These are phyloP conservation scores for Oxyruncus cristatus DNA, from an alignment of 2,113 vertebrate genomes.

Conservation along the genomic window DNA sequence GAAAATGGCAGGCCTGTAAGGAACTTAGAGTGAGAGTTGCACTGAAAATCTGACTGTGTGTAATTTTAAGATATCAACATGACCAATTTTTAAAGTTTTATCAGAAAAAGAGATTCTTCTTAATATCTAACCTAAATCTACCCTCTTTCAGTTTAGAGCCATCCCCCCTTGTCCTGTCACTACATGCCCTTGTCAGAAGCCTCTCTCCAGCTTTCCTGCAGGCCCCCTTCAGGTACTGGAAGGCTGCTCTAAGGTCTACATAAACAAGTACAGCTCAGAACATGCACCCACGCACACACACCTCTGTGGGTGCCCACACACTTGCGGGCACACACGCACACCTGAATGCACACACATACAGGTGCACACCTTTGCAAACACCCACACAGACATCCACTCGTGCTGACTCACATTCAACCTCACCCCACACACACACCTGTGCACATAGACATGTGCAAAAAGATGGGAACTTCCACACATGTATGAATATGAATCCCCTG, in stretches of 20 bases:
- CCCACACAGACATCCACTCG: neutral
- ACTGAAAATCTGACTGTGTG: neutral
- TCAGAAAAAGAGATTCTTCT: neutral
- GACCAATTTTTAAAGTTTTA: neutral
- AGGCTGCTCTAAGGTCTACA: neutral
- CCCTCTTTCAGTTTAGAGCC: neutral
- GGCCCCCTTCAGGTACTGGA: neutral
- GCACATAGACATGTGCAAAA: neutral
- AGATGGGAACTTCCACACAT: rapidly evolving
- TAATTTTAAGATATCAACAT: neutral
- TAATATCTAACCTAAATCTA: neutral
- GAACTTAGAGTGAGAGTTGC: neutral
- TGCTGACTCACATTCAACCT: neutral
- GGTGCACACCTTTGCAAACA: neutral
- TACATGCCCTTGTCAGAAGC: neutral
- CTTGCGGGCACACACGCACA: neutral
- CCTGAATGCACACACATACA: too few relatives aligned
- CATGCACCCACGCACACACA: too few relatives aligned
- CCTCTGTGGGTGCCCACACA: neutral
- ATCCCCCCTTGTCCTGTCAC: too few relatives aligned
- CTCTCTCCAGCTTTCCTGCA: neutral
- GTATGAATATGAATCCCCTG: too few relatives aligned
- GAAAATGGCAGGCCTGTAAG: neutral
- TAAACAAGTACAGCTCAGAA: neutral
- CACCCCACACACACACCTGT: rapidly evolving